Conservation (phyloP, 2,113 vertebrate genomes). For the Psettodes erumei region DNA sequence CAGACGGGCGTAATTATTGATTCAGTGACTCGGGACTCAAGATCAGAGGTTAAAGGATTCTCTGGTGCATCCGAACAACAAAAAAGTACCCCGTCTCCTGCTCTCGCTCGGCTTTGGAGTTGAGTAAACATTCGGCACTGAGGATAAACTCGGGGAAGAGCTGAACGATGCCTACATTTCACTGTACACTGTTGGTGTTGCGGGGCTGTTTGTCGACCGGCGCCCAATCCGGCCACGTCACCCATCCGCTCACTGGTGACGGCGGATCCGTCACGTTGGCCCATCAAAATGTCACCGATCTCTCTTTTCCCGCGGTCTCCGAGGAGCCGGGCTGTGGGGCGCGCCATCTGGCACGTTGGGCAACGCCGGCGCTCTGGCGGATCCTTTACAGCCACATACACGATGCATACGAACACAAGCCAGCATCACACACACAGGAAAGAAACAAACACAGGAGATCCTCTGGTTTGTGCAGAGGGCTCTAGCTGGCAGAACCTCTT, state of each 20-base stretch:
- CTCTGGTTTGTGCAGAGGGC: constrained; percentile 27
- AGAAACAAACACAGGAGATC: constrained; percentile 14
- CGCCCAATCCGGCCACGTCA: constrained; percentile 32
- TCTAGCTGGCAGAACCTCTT: constrained; percentile 21
- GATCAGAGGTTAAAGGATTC: constrained; percentile 21
- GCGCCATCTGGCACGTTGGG: constrained; percentile 72
- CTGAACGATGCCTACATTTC: background rate
- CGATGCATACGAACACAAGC: constrained; percentile 14
- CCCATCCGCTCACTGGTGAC: constrained; percentile 20
- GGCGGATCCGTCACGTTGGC: constrained; percentile 39
- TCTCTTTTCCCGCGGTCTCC: constrained; percentile 60
- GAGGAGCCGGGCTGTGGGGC: constrained; percentile 56
- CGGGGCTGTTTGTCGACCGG: constrained; percentile 21
- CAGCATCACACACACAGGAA: constrained; percentile 36
- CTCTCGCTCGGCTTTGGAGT: background rate
- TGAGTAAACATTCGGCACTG: constrained; percentile 14
- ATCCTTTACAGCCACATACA: constrained; percentile 40
- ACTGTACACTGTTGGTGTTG: background rate
- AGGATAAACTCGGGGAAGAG: background rate
- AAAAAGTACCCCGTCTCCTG: constrained; percentile 10
- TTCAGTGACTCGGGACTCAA: constrained; percentile 47
- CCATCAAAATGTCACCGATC: constrained; percentile 63
- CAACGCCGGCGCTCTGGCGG: constrained; percentile 47
- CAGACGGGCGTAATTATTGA: constrained; percentile 40
- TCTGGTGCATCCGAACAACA: constrained; percentile 7